Conservation (phyloP, 1,140 invertebrate species). For the Ceratitis capitata region DNA sequence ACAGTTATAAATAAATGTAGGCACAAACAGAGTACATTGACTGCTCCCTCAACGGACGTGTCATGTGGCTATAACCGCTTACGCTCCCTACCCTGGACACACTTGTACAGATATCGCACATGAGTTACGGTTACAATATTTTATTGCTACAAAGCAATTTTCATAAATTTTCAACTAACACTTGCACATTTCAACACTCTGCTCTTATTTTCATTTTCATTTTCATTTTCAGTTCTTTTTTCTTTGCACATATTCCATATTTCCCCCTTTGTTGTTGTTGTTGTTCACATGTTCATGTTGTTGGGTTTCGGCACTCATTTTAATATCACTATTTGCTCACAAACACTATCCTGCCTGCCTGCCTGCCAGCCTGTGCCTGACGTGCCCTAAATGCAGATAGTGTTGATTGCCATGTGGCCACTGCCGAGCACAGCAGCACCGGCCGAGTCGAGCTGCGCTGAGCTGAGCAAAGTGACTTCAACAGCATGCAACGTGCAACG, state of each 20-base stretch:
- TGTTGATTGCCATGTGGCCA: slow-evolving; percentile 11
- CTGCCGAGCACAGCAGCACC: too few relatives aligned
- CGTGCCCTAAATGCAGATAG: not conserved
- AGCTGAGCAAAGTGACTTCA: slow-evolving; percentile 39
- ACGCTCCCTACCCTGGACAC: not conserved
- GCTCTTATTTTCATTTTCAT: not conserved
- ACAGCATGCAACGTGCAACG: not conserved
- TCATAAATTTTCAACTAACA: not conserved
- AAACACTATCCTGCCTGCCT: not conserved
- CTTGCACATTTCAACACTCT: not conserved
- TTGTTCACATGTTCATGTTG: not conserved
- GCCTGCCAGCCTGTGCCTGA: not conserved
- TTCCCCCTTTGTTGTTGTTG: not conserved
- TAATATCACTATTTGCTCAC: slow-evolving; percentile 33
- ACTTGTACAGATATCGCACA: not conserved
- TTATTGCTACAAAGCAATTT: not conserved
- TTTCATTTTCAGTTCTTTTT: too few relatives aligned
- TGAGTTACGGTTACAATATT: too few relatives aligned
- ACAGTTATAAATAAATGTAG: not conserved
- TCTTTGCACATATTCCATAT: too few relatives aligned
- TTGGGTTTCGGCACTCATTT: slow-evolving; percentile 16
- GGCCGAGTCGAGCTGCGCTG: too few relatives aligned
- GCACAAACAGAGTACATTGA: slow-evolving; percentile 19
- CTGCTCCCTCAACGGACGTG: not conserved
- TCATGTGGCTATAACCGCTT: not conserved